phyloP scores from a whole-genome alignment of 37 sponge, comb jelly and placozoan species.

The Bolinopsis microptera region DNA sequence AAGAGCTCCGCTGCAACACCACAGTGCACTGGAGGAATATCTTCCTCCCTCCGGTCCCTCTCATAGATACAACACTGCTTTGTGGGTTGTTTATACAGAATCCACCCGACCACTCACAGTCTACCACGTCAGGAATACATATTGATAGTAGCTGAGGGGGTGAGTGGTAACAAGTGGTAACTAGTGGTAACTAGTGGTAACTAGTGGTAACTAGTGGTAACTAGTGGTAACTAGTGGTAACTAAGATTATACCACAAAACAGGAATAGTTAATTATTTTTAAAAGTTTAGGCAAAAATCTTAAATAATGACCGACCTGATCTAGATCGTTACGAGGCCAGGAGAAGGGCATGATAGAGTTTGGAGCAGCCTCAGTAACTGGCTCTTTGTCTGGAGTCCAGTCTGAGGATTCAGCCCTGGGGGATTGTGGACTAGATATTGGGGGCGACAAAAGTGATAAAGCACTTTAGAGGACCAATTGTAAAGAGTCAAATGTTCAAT shows the following conservation, averaged over 20 bases:
- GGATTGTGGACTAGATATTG: too few species aligned
- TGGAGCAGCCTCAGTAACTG: constrained; percentile 65
- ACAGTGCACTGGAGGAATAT: constrained; percentile 54
- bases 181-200: not conserved
- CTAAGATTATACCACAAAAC: too few species aligned
- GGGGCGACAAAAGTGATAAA: too few species aligned
- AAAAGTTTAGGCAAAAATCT: too few species aligned
- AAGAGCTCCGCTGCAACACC: not conserved
- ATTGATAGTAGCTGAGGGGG: not conserved
- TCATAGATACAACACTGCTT: constrained; percentile 2
- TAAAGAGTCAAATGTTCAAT: too few species aligned
- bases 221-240: too few species aligned
- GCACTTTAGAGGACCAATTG: too few species aligned
- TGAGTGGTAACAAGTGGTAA: not conserved
- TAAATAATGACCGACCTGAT: constrained; percentile 67
- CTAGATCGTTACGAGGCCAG: constrained; percentile 89
- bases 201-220: too few species aligned
- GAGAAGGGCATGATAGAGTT: constrained; percentile 80
- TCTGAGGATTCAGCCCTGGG: constrained; percentile 8
- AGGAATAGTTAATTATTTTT: too few species aligned
- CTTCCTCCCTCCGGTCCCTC: constrained; percentile 21
- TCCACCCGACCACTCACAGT: constrained; percentile 89
- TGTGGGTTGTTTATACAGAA: constrained; percentile 72
- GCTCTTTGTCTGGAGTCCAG: not conserved
- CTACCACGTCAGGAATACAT: constrained; percentile 76